Conservation (phyloP, 2,113 vertebrate species). For the Pollachius pollachius region DNA sequence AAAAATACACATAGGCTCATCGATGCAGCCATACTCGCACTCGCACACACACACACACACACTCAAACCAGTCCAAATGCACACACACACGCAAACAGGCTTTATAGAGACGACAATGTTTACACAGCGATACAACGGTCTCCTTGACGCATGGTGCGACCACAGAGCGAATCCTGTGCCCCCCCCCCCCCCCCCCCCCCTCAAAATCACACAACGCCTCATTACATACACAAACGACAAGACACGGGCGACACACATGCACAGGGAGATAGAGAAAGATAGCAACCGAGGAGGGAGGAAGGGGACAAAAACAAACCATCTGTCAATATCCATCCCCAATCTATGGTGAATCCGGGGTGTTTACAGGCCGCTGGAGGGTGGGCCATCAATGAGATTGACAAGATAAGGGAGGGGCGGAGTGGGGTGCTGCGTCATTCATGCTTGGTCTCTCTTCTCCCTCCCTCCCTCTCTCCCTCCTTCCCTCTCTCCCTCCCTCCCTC, state of each 20-base stretch:
- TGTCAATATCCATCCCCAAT: background rate
- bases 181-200: no score
- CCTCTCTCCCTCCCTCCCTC: background rate
- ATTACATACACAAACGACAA: no score
- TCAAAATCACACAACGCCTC: no score
- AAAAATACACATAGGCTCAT: background rate
- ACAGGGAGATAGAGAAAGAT: no score
- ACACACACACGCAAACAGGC: constrained; percentile 5
- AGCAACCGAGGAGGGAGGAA: background rate
- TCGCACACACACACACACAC: background rate
- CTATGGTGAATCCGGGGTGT: no score
- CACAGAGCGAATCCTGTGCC: no score
- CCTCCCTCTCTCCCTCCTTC: background rate
- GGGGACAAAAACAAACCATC: background rate
- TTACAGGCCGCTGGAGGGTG: background rate
- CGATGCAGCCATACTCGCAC: background rate
- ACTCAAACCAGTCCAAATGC: background rate
- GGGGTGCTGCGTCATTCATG: no score
- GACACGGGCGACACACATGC: no score
- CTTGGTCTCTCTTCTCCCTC: background rate
- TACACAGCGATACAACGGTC: no score
- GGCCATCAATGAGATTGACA: background rate
- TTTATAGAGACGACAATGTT: background rate
- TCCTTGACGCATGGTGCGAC: no score
- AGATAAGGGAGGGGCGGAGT: background rate